phyloP scores from a whole-genome alignment of 2,113 vertebrate genomes.

The Maccullochella peelii region DNA sequence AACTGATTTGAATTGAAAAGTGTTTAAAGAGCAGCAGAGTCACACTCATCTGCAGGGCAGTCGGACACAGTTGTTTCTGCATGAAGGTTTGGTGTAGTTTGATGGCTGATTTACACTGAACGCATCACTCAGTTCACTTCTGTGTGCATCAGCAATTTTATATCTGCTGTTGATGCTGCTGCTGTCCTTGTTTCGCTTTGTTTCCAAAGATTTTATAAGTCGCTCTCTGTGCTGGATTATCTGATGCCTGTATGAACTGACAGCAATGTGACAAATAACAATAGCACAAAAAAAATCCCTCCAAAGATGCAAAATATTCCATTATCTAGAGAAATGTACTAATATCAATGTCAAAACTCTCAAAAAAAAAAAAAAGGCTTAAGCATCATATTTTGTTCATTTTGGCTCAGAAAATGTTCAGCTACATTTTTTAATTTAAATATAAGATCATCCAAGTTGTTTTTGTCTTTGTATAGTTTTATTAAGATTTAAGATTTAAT shows the following conservation, averaged over 20 bases:
- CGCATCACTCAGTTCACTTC: constrained; percentile 30
- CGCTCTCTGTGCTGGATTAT: background rate
- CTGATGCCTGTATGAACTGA: background rate
- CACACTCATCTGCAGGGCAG: constrained; percentile 12
- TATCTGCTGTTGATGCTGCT: background rate
- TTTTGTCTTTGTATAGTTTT: background rate
- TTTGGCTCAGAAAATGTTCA: background rate
- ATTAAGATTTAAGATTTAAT: background rate
- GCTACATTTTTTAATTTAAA: background rate
- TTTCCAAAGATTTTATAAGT: background rate
- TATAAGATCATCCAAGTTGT: background rate
- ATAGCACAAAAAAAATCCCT: background rate
- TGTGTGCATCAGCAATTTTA: constrained; percentile 16
- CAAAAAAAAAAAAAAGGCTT: too few species aligned
- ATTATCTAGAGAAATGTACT: background rate
- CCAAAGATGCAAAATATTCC: background rate
- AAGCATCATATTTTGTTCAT: background rate
- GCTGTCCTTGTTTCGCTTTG: background rate
- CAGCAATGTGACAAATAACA: background rate
- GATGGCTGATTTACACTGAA: constrained; percentile 30
- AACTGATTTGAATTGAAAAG: background rate
- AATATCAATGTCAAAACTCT: background rate
- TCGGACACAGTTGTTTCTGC: background rate
- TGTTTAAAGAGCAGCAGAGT: constrained; percentile 38
- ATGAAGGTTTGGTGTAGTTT: constrained; percentile 4